These are phyloP conservation scores for Barnardius zonarius DNA, from an alignment of 2,113 vertebrate genomes.

Conservation along the genomic window DNA sequence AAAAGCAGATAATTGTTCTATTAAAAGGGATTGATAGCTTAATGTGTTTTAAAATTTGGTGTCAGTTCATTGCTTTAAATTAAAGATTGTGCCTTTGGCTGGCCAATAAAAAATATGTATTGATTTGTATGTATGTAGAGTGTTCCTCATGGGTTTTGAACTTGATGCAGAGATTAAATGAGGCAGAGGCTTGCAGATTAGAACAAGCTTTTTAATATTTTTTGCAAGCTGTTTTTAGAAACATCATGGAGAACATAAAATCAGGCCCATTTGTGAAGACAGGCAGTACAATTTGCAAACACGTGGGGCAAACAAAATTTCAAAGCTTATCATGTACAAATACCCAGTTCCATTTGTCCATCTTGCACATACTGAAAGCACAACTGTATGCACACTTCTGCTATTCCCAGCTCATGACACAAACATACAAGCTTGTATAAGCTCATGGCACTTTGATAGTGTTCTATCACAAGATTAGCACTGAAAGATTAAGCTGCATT, in stretches of 20 bases:
- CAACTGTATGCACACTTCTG: neutral
- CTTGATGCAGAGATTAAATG: neutral
- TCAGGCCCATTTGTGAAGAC: neutral
- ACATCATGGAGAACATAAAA: constrained; percentile 1
- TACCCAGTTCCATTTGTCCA: neutral
- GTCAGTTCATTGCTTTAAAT: neutral
- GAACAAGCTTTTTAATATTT: constrained; percentile 30
- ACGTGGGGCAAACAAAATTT: neutral
- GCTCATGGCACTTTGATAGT: neutral
- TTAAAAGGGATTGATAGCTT: neutral
- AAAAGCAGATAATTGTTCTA: neutral
- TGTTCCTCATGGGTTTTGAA: neutral
- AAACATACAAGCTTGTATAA: neutral
- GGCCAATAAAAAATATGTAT: neutral
- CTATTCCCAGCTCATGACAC: neutral
- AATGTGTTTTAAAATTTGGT: neutral
- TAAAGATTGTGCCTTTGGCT: neutral
- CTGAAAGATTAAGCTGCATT: neutral
- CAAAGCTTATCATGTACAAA: neutral
- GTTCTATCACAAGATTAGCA: neutral
- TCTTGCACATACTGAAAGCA: neutral
- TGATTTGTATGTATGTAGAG: neutral
- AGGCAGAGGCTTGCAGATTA: constrained; percentile 1
- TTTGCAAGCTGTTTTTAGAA: constrained; percentile 19
- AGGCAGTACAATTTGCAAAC: neutral